These are phyloP conservation scores for Nycteola revayana DNA, from an alignment of 2,888 invertebrate genomes.

Conservation along the genomic window DNA sequence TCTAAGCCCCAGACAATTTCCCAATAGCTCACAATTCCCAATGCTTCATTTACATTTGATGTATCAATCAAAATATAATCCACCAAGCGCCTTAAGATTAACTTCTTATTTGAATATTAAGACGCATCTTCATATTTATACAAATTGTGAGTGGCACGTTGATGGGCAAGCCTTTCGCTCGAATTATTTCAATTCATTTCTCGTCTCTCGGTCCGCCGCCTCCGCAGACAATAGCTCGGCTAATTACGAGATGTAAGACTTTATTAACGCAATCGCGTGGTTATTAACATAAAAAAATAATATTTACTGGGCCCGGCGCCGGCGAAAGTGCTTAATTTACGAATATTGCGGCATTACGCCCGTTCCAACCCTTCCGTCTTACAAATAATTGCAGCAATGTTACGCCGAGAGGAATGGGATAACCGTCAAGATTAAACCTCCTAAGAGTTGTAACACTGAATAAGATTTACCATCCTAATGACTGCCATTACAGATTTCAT, in stretches of 20 bases:
- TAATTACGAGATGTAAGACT: slow-evolving; percentile 80
- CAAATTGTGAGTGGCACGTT: slow-evolving; percentile 32
- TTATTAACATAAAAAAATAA: slow-evolving; percentile 82
- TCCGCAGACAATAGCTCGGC: slow-evolving; percentile 64
- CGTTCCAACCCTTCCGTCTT: slow-evolving; percentile 70
- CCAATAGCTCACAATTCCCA: too few relatives aligned
- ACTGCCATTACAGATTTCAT: slow-evolving; percentile 42
- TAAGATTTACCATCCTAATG: slow-evolving; percentile 67
- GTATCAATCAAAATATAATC: too few relatives aligned
- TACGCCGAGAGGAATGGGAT: slow-evolving; percentile 69
- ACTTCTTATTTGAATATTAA: background rate
- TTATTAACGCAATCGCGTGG: slow-evolving; percentile 79
- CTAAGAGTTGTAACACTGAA: slow-evolving; percentile 63
- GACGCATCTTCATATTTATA: slow-evolving; percentile 3
- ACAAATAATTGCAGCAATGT: slow-evolving; percentile 77
- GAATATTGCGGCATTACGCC: slow-evolving; percentile 76
- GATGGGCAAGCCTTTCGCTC: slow-evolving; percentile 43
- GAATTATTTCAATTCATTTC: slow-evolving; percentile 62
- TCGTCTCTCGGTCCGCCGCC: slow-evolving; percentile 54
- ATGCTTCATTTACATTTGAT: too few relatives aligned
- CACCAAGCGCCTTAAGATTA: too few relatives aligned
- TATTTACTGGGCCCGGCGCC: slow-evolving; percentile 69
- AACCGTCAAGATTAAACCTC: slow-evolving; percentile 72
- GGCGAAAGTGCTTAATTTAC: slow-evolving; percentile 73
- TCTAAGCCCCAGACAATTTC: too few relatives aligned